phyloP scores from a whole-genome alignment of 2,797 vertebrate species.

The Nasua narica region DNA sequence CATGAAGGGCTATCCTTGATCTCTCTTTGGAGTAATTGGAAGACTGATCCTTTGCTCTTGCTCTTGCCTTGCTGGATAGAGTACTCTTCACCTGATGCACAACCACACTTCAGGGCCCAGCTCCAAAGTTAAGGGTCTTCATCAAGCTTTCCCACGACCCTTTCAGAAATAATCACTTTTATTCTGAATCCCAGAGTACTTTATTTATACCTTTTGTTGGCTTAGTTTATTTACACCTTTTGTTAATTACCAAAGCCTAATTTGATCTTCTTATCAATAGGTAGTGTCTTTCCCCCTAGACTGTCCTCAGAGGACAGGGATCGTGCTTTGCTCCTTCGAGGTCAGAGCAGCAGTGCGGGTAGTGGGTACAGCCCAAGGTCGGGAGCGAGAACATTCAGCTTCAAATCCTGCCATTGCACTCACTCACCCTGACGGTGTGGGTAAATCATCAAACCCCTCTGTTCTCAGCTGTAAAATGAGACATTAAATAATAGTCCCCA shows the following conservation, averaged over 20 bases:
- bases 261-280: background rate
- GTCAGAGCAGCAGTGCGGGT: background rate
- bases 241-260: background rate
- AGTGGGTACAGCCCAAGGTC: background rate
- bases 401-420: background rate
- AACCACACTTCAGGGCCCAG: background rate
- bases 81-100: background rate
- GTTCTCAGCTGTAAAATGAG: background rate
- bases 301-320: background rate
- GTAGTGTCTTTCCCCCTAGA: background rate
- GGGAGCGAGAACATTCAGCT: background rate
- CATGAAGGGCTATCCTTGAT: background rate
- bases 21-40: background rate
- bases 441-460: background rate
- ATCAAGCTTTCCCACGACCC: background rate
- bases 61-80: background rate
- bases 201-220: background rate
- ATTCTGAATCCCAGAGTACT: background rate
- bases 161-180: background rate
- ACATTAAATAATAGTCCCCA: background rate
- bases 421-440: background rate
- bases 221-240: background rate
- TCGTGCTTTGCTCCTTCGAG: background rate
- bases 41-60: background rate
- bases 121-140: background rate